These are phyloP conservation scores for Nebria salina DNA, from an alignment of 2,888 invertebrate species.

Conservation along the genomic window DNA sequence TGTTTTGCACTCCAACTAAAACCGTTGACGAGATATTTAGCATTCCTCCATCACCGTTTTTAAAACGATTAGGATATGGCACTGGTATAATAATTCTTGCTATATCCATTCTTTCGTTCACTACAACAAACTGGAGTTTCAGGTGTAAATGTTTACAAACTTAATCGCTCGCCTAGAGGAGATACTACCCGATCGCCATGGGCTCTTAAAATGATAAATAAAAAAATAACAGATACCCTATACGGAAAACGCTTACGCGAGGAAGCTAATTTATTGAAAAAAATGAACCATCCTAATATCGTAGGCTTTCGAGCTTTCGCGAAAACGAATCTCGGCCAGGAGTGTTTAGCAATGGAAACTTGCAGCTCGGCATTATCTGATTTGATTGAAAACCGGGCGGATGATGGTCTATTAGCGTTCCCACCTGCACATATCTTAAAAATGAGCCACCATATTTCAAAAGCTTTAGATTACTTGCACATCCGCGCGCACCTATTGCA, in stretches of 20 bases:
- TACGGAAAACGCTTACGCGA: conserved; percentile 69
- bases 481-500: conserved; percentile 76
- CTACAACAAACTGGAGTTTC: conserved; percentile 45
- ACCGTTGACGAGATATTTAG: conserved; percentile 35
- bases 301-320: conserved; percentile 76
- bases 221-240: conserved; percentile 60
- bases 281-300: conserved; percentile 82
- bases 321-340: conserved; percentile 66
- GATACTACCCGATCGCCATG: conserved; percentile 81
- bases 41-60: conserved; percentile 79
- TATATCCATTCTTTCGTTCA: conserved; percentile 26
- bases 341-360: conserved; percentile 82
- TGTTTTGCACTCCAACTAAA: background rate
- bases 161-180: conserved; percentile 76
- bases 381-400: conserved; percentile 74
- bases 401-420: conserved; percentile 66
- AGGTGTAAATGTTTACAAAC: conserved; percentile 82
- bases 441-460: conserved; percentile 73
- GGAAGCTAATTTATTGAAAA: conserved; percentile 77
- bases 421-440: conserved; percentile 71
- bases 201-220: conserved; percentile 82
- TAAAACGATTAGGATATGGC: conserved; percentile 79
- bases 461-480: conserved; percentile 82
- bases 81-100: conserved; percentile 67
- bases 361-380: conserved; percentile 78